Conservation (phyloP, 2,888 invertebrate species). For the Rhingia rostrata region DNA sequence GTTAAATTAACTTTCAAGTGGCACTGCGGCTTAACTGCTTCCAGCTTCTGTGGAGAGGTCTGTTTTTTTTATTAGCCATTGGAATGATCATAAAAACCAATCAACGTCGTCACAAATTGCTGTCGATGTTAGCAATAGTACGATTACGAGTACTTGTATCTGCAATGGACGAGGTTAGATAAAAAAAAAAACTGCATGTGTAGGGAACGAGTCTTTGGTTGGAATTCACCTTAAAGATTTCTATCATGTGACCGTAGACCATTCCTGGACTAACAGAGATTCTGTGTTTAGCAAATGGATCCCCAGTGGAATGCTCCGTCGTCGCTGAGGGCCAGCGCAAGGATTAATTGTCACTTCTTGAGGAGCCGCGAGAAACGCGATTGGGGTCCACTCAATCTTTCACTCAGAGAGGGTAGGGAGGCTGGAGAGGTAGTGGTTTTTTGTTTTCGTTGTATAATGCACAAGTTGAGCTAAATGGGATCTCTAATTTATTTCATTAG, state of each 20-base stretch:
- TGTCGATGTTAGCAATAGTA: slow-evolving; percentile 58
- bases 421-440: slow-evolving; percentile 1
- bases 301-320: slow-evolving; percentile 60
- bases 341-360: slow-evolving; percentile 73
- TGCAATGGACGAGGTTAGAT: slow-evolving; percentile 2
- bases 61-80: slow-evolving; percentile 57
- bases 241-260: slow-evolving; percentile 52
- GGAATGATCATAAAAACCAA: slow-evolving; percentile 74
- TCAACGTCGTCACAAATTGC: slow-evolving; percentile 75
- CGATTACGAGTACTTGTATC: not conserved
- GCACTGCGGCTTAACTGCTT: slow-evolving; percentile 22
- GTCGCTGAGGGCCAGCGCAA: slow-evolving; percentile 55
- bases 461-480: slow-evolving; percentile 18
- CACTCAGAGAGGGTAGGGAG: slow-evolving; percentile 14
- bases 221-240: slow-evolving; percentile 58
- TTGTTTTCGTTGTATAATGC: not conserved
- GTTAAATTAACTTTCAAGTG: slow-evolving; percentile 72
- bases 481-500: slow-evolving; percentile 71
- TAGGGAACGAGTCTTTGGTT: slow-evolving; percentile 22
- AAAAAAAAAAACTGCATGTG: slow-evolving; percentile 1
- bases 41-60: slow-evolving; percentile 42
- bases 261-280: slow-evolving; percentile 42
- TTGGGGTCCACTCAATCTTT: slow-evolving; percentile 27
- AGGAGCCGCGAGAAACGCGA: slow-evolving; percentile 49
- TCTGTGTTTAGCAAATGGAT: slow-evolving; percentile 65